Evolutionary conservation across 2,797 vertebrate genomes (phyloP).

Genomic region (Cottoperca gobio): DNA sequence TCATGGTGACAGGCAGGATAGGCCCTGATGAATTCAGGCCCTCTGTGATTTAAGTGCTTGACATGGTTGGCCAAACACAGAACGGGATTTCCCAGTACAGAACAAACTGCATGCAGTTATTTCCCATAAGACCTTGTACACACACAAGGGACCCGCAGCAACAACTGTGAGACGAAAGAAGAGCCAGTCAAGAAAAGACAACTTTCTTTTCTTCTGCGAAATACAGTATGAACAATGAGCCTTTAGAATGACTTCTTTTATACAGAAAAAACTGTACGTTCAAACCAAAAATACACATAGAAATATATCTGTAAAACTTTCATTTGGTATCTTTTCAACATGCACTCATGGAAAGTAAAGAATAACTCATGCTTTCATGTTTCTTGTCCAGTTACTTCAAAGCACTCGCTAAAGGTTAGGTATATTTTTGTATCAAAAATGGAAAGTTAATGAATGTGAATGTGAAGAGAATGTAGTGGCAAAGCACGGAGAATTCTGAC

Average conservation of each 20-base stretch:
- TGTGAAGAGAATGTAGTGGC: not conserved
- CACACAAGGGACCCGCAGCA: constrained; percentile 39
- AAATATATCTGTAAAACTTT: not conserved
- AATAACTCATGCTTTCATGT: not conserved
- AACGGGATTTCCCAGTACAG: constrained; percentile 67
- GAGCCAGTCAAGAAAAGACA: constrained; percentile 12
- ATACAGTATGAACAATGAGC: not conserved
- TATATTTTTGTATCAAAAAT: not conserved
- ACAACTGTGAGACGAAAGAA: constrained; percentile 37
- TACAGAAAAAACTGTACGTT: not conserved
- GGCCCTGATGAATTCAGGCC: constrained; percentile 67
- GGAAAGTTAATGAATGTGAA: too few species aligned
- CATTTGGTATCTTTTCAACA: not conserved
- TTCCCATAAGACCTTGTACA: constrained; percentile 69
- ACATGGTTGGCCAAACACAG: constrained; percentile 78
- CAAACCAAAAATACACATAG: not conserved
- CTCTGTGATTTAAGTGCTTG: constrained; percentile 77
- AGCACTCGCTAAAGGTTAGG: too few species aligned
- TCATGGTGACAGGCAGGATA: constrained; percentile 70
- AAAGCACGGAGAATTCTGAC: not conserved
- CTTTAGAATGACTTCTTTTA: not conserved
- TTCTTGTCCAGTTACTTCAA: not conserved
- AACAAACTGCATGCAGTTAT: constrained; percentile 55
- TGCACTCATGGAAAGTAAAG: not conserved
- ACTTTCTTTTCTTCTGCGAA: constrained; percentile 3